A percentile compares a stretch with the other conserved stretches of the same genome.
phyloP scores from a whole-genome alignment of 2,888 invertebrate genomes.

The Yponomeuta cagnagella region DNA sequence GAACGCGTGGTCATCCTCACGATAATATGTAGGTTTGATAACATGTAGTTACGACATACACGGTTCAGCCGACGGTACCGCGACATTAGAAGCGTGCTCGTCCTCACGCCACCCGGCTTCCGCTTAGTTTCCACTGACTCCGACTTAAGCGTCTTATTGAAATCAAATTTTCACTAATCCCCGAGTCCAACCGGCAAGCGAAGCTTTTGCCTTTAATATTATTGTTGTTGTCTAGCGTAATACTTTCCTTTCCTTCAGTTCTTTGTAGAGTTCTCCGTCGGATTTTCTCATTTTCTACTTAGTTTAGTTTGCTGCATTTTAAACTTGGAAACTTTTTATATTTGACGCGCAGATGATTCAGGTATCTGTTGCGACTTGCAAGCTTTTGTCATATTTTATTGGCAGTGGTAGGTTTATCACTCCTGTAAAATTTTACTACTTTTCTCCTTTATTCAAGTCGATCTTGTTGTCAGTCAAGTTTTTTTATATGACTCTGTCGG shows the following conservation, averaged over 20 bases:
- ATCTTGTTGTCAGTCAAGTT: neutral
- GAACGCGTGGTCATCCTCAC: too few species aligned
- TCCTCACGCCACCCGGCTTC: conserved; percentile 56
- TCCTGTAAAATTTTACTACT: neutral
- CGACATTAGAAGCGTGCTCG: conserved; percentile 50
- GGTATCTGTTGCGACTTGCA: conserved; percentile 5
- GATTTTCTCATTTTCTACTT: conserved; percentile 20
- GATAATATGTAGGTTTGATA: too few species aligned
- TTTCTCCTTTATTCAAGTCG: neutral
- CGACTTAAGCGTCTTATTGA: conserved; percentile 70
- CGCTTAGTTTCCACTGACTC: conserved; percentile 54
- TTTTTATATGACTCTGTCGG: too few species aligned
- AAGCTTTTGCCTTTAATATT: conserved; percentile 44
- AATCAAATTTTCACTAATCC: conserved; percentile 74
- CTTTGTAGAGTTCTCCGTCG: conserved; percentile 11
- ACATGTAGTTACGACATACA: too few species aligned
- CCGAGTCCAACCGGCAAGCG: conserved; percentile 42
- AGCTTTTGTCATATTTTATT: neutral
- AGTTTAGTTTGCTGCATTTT: conserved; percentile 17
- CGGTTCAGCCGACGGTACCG: neutral
- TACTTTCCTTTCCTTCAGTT: conserved; percentile 32
- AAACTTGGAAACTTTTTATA: conserved; percentile 15
- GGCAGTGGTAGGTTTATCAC: neutral
- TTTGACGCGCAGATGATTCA: conserved; percentile 11
- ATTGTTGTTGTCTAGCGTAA: conserved; percentile 46